phyloP scores from a whole-genome alignment of 2,797 vertebrate species.

The Benthosema pterotum region DNA sequence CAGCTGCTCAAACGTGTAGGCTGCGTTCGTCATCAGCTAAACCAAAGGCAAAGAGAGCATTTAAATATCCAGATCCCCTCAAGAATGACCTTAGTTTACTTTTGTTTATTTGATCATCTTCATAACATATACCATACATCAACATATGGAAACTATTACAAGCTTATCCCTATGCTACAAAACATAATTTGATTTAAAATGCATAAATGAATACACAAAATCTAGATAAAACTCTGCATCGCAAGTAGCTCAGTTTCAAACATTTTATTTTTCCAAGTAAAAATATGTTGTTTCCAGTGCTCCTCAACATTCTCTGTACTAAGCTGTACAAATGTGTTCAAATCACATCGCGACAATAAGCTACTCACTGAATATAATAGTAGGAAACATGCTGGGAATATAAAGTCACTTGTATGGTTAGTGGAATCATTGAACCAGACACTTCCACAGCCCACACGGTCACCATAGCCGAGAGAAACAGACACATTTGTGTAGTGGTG shows the following conservation, averaged over 20 bases:
- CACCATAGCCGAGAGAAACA: not conserved
- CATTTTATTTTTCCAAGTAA: too few species aligned
- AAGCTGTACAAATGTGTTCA: not conserved
- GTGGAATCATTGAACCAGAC: not conserved
- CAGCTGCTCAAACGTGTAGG: slow-evolving; percentile 85
- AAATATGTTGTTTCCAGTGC: too few species aligned
- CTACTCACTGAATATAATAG: not conserved
- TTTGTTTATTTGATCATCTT: too few species aligned
- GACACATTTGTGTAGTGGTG: not conserved
- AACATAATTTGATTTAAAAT: too few species aligned
- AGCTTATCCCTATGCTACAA: too few species aligned
- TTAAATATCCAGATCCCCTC: slow-evolving; percentile 1
- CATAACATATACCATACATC: too few species aligned
- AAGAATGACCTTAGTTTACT: not conserved
- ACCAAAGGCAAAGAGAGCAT: slow-evolving; percentile 14
- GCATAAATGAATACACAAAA: too few species aligned
- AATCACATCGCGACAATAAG: not conserved
- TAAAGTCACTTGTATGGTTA: not conserved
- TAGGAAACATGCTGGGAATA: not conserved
- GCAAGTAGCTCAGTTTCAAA: too few species aligned
- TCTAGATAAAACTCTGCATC: too few species aligned
- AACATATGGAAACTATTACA: too few species aligned
- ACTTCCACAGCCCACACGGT: slow-evolving; percentile 3
- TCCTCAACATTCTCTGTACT: not conserved
- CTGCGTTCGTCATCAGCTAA: slow-evolving; percentile 88